Conservation (phyloP, 2,113 vertebrate species). For the Setophaga kirtlandii region DNA sequence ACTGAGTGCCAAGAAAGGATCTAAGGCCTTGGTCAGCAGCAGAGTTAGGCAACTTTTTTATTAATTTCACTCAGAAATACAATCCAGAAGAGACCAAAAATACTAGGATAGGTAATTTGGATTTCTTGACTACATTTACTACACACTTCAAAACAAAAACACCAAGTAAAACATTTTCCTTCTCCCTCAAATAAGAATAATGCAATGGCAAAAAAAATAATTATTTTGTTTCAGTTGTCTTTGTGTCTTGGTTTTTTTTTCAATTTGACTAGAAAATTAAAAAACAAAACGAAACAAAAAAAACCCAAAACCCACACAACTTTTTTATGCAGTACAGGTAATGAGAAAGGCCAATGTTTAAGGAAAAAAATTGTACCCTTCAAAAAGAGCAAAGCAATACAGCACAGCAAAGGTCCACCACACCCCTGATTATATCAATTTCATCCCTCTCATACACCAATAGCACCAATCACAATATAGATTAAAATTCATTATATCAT, state of each 20-base stretch:
- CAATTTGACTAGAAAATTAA: not conserved
- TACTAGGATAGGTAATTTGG: not conserved
- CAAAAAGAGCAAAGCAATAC: not conserved
- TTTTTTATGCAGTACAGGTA: not conserved
- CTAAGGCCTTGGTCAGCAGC: not conserved
- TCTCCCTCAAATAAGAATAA: not conserved
- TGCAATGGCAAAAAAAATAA: not conserved
- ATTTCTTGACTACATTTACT: not conserved
- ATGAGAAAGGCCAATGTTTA: not conserved
- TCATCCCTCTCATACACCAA: not conserved
- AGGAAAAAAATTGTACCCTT: not conserved
- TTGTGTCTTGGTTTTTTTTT: not conserved
- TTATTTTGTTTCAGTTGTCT: not conserved
- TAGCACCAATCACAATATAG: not conserved
- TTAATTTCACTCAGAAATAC: not conserved
- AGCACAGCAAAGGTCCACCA: not conserved
- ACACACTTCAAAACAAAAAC: not conserved
- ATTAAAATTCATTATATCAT: not conserved
- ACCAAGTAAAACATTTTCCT: not conserved
- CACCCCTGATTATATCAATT: not conserved
- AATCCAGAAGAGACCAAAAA: not conserved
- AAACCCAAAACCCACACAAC: not conserved
- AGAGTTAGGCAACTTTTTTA: not conserved
- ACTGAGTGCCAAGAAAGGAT: not conserved
- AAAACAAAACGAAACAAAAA: not conserved